phyloP scores from a whole-genome alignment of 2,113 vertebrate species.

The Ceyx melanurus region DNA sequence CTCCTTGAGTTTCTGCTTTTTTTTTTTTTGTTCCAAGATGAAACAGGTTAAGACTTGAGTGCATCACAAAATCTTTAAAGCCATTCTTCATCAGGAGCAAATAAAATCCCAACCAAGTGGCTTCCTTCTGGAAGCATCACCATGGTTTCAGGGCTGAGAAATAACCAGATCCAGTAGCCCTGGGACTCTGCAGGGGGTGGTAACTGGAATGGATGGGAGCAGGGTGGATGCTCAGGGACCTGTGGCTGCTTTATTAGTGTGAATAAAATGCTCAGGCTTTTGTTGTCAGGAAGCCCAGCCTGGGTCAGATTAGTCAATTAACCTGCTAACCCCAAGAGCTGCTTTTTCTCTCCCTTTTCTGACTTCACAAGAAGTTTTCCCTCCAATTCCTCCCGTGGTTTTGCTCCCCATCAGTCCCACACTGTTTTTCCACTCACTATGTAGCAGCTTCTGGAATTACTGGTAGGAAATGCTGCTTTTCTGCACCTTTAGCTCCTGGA shows the following conservation, averaged over 20 bases:
- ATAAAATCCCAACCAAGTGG: neutral
- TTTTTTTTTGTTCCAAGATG: neutral
- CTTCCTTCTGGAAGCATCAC: neutral
- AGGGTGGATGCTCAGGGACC: neutral
- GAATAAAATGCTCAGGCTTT: slow-evolving; percentile 12
- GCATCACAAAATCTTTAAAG: neutral
- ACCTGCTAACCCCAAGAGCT: neutral
- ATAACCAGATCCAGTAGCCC: neutral
- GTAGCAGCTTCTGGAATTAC: neutral
- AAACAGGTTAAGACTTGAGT: neutral
- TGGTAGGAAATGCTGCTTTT: neutral
- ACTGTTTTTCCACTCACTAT: neutral
- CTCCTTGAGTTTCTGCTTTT: neutral
- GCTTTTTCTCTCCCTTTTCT: neutral
- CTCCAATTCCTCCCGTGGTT: neutral
- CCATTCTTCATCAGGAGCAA: neutral
- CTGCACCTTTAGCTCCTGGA: neutral
- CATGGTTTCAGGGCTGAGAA: neutral
- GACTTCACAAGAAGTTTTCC: neutral
- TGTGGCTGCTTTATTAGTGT: slow-evolving; percentile 3
- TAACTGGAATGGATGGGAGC: neutral
- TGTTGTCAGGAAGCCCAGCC: slow-evolving; percentile 2
- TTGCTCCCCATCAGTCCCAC: neutral
- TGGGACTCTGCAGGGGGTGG: neutral
- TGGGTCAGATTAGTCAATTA: slow-evolving; percentile 59